Conservation (phyloP, 2,888 invertebrate species). For the Cantharis nigra region DNA sequence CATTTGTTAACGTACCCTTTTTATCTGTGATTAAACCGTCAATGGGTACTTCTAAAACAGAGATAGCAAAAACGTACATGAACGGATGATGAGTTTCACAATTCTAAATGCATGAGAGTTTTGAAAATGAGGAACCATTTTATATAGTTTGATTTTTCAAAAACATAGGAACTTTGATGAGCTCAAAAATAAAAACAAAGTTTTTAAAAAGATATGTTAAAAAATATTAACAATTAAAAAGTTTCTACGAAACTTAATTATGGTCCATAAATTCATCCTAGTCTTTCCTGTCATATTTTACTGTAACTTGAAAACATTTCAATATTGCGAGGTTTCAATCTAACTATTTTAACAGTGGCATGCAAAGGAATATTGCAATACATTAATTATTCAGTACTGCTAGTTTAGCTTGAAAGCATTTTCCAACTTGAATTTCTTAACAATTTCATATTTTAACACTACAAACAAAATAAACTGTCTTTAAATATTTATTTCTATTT, state of each 20-base stretch:
- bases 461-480: neutral
- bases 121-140: neutral
- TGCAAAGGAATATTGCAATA: neutral
- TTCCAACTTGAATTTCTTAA: neutral
- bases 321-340: neutral
- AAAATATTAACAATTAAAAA: neutral
- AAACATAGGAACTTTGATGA: neutral
- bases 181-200: neutral
- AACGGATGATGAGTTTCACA: too few relatives aligned
- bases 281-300: neutral
- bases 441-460: neutral
- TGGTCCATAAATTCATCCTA: neutral
- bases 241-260: neutral
- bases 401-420: neutral
- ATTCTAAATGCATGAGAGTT: neutral
- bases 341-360: neutral
- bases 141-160: neutral
- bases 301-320: neutral
- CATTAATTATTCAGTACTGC: neutral
- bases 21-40: neutral
- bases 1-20: neutral
- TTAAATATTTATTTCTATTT: neutral
- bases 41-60: too few relatives aligned
- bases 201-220: neutral
- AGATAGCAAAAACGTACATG: too few relatives aligned